phyloP scores from a whole-genome alignment of 2,888 invertebrate species.

The Cylloceria caligata region DNA sequence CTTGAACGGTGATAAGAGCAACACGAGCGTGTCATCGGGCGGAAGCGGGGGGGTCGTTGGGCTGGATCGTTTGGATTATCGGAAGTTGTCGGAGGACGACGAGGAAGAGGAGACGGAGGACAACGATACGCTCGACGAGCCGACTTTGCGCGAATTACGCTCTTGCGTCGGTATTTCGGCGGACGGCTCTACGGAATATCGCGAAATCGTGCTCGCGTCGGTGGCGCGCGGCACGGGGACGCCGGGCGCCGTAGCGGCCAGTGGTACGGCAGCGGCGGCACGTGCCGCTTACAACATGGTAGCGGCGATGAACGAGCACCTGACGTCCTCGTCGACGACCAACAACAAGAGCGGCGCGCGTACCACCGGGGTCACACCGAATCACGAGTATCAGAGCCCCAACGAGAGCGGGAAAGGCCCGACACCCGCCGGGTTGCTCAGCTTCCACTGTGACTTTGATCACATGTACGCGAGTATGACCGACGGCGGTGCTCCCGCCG shows the following conservation, averaged over 20 bases:
- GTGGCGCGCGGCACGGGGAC: constrained; percentile 86
- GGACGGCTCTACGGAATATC: constrained; percentile 56
- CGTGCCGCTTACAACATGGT: constrained; percentile 82
- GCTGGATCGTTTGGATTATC: constrained; percentile 58
- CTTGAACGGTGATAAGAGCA: constrained; percentile 78
- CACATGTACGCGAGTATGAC: constrained; percentile 90
- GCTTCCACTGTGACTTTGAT: constrained; percentile 88
- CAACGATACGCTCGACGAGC: not conserved
- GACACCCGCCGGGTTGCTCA: constrained; percentile 85
- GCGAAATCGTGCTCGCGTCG: constrained; percentile 62
- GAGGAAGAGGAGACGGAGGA: constrained; percentile 58
- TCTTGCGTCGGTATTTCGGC: constrained; percentile 27
- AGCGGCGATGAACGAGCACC: constrained; percentile 84
- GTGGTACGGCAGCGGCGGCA: constrained; percentile 68
- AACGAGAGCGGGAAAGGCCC: constrained; percentile 78
- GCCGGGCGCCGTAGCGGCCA: constrained; percentile 85
- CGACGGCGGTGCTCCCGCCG: constrained; percentile 78
- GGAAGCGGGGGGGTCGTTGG: constrained; percentile 62
- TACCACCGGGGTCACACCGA: constrained; percentile 55
- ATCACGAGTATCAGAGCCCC: constrained; percentile 43
- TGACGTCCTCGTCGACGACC: constrained; percentile 79
- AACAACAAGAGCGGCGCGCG: constrained; percentile 70
- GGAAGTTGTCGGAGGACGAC: constrained; percentile 54
- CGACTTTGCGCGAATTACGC: constrained; percentile 25
- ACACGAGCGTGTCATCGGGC: constrained; percentile 48